These are phyloP conservation scores for Carapus acus DNA, from an alignment of 2,797 vertebrate genomes.

Conservation along the genomic window DNA sequence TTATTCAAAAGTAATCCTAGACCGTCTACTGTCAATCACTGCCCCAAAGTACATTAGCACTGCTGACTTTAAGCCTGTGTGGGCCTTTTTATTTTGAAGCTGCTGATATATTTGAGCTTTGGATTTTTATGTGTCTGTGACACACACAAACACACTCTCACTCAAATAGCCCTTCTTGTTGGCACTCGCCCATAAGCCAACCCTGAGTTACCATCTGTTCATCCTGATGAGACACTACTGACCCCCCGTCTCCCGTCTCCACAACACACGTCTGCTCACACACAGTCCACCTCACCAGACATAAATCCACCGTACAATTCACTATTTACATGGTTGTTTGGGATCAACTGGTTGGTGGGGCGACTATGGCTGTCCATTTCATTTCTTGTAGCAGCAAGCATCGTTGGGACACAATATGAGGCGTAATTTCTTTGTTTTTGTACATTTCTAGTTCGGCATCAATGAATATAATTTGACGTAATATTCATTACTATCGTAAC, in stretches of 20 bases:
- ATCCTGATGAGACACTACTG: conserved; percentile 56
- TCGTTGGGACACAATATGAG: no score
- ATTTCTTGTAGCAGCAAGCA: conserved; percentile 3
- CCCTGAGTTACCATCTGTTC: conserved; percentile 76
- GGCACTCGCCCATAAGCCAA: conserved; percentile 64
- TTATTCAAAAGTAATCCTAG: conserved; percentile 7
- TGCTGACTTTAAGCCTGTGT: background rate
- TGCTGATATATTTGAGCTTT: conserved; percentile 34
- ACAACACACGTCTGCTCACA: conserved; percentile 54
- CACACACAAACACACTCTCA: conserved; percentile 33
- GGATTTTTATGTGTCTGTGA: conserved; percentile 34
- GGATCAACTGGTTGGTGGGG: background rate
- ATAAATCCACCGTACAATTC: conserved; percentile 14
- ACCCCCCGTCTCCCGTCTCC: conserved; percentile 58
- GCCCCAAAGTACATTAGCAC: conserved; percentile 3
- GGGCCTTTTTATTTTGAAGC: conserved; percentile 16
- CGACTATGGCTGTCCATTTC: background rate
- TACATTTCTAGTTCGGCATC: no score
- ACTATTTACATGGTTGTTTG: background rate
- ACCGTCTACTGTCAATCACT: background rate
- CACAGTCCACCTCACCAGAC: conserved; percentile 35
- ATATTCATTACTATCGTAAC: background rate
- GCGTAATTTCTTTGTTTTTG: no score
- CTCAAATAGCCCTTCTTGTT: conserved; percentile 54
- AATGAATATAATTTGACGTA: no score